These are phyloP conservation scores for Amphiduros pacificus DNA, from an alignment of 2,888 invertebrate genomes.

Conservation along the genomic window DNA sequence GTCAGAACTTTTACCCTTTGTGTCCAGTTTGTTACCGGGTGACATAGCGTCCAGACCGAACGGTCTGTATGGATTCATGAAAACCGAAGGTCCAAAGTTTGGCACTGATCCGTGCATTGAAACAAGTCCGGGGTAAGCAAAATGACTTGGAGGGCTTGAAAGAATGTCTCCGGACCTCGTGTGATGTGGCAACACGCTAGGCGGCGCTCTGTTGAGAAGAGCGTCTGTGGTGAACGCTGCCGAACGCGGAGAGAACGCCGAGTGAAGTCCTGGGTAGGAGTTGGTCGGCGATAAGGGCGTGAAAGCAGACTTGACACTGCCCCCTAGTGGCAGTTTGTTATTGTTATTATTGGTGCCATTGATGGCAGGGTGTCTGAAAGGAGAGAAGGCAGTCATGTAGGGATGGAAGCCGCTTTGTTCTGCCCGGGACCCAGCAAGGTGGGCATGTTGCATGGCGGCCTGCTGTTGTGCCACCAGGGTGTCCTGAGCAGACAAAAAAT, in stretches of 20 bases:
- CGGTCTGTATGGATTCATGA: constrained; percentile 26
- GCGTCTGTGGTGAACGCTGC: constrained; percentile 33
- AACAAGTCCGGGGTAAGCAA: constrained; percentile 24
- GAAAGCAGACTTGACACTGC: constrained; percentile 55
- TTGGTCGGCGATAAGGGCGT: constrained; percentile 47
- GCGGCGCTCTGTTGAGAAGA: constrained; percentile 21
- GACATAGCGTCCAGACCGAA: constrained; percentile 18
- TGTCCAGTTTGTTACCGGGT: neutral
- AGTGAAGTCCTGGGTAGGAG: constrained; percentile 39
- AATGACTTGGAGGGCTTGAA: constrained; percentile 5
- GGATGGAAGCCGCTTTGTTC: constrained; percentile 10
- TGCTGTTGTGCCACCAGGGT: constrained; percentile 47
- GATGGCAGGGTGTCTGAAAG: constrained; percentile 20
- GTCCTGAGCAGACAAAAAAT: constrained; percentile 67
- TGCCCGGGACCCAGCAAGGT: neutral
- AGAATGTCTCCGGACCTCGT: constrained; percentile 6
- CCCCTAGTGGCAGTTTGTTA: constrained; percentile 14
- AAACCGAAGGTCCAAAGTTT: constrained; percentile 22
- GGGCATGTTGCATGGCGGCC: constrained; percentile 7
- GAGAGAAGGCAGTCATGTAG: constrained; percentile 19
- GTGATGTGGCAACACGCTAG: neutral
- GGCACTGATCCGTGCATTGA: constrained; percentile 10
- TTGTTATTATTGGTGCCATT: constrained; percentile 4
- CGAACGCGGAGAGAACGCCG: constrained; percentile 47
- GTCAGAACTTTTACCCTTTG: neutral